phyloP scores from a whole-genome alignment of 2,888 invertebrate species.

The Phyllotreta cruciferae region DNA sequence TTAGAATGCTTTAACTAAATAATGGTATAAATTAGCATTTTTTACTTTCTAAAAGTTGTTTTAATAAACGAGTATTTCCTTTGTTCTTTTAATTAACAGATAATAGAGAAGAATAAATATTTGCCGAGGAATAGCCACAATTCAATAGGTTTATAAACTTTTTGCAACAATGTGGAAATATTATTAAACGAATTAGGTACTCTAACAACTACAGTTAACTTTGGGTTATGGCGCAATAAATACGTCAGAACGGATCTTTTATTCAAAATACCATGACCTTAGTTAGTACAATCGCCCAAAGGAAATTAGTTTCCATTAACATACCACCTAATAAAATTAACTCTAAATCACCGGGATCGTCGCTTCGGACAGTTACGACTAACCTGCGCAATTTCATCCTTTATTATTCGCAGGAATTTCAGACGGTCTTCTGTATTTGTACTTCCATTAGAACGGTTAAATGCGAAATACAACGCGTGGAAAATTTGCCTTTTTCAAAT shows the following conservation, averaged over 20 bases:
- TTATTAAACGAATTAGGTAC: constrained; percentile 17
- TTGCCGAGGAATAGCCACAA: too few relatives aligned
- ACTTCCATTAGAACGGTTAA: constrained; percentile 13
- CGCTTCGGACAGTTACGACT: constrained; percentile 20
- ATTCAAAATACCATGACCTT: constrained; percentile 20
- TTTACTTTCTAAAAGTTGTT: too few relatives aligned
- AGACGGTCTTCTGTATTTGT: constrained; percentile 13
- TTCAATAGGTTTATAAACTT: constrained; percentile 2
- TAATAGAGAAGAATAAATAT: too few relatives aligned
- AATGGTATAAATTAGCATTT: too few relatives aligned
- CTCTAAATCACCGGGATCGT: constrained; percentile 19
- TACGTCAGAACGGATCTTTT: constrained; percentile 20
- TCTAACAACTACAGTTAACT: constrained; percentile 15
- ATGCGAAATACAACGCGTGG: background rate
- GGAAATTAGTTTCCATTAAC: constrained; percentile 21
- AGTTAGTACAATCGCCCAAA: constrained; percentile 17
- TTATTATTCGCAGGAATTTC: constrained; percentile 20
- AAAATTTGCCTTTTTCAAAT: too few relatives aligned
- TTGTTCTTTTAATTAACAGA: too few relatives aligned
- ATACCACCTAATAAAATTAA: constrained; percentile 23
- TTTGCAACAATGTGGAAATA: constrained; percentile 19
- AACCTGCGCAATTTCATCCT: constrained; percentile 19
- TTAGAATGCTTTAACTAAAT: too few relatives aligned
- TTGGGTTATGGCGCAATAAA: constrained; percentile 20
- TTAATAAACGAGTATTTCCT: too few relatives aligned